Evolutionary conservation across 2,113 vertebrate genomes (phyloP).

Genomic region (Oreotrochilus melanogaster): DNA sequence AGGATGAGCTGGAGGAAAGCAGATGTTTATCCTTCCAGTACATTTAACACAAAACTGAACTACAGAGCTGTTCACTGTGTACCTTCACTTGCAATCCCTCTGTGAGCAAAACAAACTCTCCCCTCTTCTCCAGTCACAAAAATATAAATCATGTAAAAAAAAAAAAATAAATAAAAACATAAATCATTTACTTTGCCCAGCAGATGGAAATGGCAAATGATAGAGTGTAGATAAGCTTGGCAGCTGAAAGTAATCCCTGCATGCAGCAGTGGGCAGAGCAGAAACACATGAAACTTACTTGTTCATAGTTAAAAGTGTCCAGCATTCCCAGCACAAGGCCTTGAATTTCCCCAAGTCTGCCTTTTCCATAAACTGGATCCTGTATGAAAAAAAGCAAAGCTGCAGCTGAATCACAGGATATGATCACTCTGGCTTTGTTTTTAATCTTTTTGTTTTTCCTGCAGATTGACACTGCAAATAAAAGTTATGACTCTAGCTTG

Average conservation of each 20-base stretch:
- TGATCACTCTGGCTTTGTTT: not conserved
- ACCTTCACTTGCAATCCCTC: not conserved
- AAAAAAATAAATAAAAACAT: not conserved
- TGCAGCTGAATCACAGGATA: not conserved
- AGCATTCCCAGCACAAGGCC: slow-evolving; percentile 95
- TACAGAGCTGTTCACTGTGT: not conserved
- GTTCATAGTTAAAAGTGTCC: slow-evolving; percentile 97
- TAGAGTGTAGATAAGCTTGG: not conserved
- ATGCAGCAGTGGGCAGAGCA: not conserved
- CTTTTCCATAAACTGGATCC: slow-evolving; percentile 97
- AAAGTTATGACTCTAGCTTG: not conserved
- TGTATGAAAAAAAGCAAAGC: slow-evolving; percentile 62
- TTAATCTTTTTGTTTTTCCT: not conserved
- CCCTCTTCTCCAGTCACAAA: not conserved
- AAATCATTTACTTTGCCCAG: not conserved
- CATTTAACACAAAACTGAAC: not conserved
- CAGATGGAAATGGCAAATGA: not conserved
- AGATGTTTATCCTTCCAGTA: slow-evolving; percentile 24
- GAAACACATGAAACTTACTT: slow-evolving; percentile 75
- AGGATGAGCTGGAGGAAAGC: not conserved
- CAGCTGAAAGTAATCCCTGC: not conserved
- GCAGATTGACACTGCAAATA: not conserved
- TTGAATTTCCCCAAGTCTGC: slow-evolving; percentile 96
- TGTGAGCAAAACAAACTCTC: not conserved
- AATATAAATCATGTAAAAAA: not conserved